phyloP scores from a whole-genome alignment of 2,113 vertebrate genomes.

The Tinamus guttatus region DNA sequence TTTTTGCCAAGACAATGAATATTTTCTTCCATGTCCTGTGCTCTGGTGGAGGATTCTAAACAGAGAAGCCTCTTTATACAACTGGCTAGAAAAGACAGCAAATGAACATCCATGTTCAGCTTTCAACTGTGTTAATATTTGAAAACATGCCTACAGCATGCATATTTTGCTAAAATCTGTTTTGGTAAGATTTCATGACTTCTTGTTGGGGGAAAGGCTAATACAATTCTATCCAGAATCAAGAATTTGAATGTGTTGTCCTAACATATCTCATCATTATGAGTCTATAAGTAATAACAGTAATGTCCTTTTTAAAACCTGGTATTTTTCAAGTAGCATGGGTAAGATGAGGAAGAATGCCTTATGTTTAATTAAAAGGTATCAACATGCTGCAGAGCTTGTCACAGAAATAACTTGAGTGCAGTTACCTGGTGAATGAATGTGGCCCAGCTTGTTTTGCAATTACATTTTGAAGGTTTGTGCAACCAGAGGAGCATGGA shows the following conservation, averaged over 20 bases:
- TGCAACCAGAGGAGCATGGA: background rate
- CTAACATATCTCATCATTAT: background rate
- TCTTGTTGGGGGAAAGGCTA: background rate
- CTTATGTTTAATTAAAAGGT: constrained; percentile 20
- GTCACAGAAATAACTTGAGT: constrained; percentile 31
- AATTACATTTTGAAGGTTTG: background rate
- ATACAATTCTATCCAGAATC: background rate
- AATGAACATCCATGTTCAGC: background rate
- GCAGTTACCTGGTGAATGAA: background rate
- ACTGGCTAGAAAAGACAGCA: background rate
- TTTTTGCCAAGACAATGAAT: accelerated
- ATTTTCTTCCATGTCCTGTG: background rate
- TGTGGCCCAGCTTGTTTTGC: background rate
- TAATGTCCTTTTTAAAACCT: background rate
- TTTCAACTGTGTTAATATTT: background rate
- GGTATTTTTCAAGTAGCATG: background rate
- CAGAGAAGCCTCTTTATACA: background rate
- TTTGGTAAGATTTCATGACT: background rate
- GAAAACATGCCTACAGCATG: background rate
- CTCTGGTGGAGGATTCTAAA: background rate
- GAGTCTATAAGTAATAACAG: background rate
- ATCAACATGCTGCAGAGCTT: constrained; percentile 6
- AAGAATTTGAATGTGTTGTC: background rate
- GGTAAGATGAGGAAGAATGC: background rate
- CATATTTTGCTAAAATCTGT: background rate